phyloP scores from a whole-genome alignment of 2,113 vertebrate genomes.

The Phocoena phocoena region DNA sequence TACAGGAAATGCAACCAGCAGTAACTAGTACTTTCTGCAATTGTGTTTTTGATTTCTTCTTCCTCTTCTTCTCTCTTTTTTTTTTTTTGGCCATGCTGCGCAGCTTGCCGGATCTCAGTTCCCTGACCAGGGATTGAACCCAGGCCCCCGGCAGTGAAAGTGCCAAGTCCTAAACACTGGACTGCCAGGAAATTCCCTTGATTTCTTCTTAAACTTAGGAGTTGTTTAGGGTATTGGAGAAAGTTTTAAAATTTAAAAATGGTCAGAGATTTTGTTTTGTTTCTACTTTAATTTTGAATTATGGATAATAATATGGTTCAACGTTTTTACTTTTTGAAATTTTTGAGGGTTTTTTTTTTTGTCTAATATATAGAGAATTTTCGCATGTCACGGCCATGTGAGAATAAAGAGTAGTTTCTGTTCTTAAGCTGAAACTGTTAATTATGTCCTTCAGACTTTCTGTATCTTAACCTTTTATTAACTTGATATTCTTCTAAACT shows the following conservation, averaged over 20 bases:
- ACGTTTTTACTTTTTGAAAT: neutral
- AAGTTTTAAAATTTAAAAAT: constrained; percentile 9
- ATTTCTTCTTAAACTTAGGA: neutral
- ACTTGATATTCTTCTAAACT: neutral
- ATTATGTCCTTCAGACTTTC: neutral
- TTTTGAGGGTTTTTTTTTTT: neutral
- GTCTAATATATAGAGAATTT: neutral
- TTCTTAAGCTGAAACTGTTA: neutral
- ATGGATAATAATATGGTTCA: neutral
- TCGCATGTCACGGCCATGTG: neutral
- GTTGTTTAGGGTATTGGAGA: neutral
- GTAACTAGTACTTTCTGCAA: neutral
- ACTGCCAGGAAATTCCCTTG: neutral
- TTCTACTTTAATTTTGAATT: neutral
- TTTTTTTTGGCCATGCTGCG: neutral
- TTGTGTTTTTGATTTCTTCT: neutral
- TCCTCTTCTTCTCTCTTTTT: no score
- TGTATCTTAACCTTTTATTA: neutral
- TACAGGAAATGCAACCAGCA: neutral
- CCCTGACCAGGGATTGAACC: neutral
- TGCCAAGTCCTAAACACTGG: neutral
- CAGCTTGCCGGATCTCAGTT: neutral
- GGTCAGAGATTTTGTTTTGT: neutral
- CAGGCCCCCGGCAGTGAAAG: neutral
- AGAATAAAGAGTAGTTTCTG: neutral